phyloP scores from a whole-genome alignment of 2,888 invertebrate species.

The Xestia xanthographa region DNA sequence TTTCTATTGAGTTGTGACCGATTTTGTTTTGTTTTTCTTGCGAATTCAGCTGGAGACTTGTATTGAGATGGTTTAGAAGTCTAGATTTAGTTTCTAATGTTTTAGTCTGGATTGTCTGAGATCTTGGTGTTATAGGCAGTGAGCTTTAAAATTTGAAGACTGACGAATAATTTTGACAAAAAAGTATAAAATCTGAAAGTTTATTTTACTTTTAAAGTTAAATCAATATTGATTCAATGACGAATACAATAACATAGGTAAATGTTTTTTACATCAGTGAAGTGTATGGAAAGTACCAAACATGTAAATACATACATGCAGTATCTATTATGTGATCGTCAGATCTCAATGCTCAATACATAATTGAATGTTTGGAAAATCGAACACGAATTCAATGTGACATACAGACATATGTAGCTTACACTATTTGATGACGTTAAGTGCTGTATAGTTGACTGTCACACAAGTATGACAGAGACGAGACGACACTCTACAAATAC shows the following conservation, averaged over 20 bases:
- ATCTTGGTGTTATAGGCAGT: no score
- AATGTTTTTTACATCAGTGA: background rate
- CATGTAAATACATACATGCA: constrained; percentile 3
- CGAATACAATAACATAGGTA: background rate
- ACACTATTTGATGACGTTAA: constrained; percentile 30
- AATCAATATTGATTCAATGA: background rate
- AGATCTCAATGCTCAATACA: constrained; percentile 19
- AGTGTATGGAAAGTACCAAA: constrained; percentile 15
- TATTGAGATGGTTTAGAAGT: background rate
- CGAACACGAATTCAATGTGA: constrained; percentile 20
- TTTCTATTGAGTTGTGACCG: constrained; percentile 6
- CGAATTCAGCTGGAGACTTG: no score
- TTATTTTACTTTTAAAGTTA: no score
- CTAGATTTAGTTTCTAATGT: background rate
- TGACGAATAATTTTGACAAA: no score
- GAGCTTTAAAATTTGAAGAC: no score
- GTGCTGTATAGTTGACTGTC: background rate
- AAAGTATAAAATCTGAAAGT: no score
- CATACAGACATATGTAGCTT: constrained; percentile 31
- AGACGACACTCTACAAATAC: background rate
- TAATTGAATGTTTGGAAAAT: constrained; percentile 42
- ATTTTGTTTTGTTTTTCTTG: constrained; percentile 9
- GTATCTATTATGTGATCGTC: background rate
- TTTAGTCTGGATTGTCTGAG: no score
- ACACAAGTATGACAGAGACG: background rate